A percentile compares a stretch with the other conserved stretches of the same genome.
These are phyloP conservation scores for Andrena flavipes DNA, from an alignment of 2,888 invertebrate genomes.

Conservation along the genomic window DNA sequence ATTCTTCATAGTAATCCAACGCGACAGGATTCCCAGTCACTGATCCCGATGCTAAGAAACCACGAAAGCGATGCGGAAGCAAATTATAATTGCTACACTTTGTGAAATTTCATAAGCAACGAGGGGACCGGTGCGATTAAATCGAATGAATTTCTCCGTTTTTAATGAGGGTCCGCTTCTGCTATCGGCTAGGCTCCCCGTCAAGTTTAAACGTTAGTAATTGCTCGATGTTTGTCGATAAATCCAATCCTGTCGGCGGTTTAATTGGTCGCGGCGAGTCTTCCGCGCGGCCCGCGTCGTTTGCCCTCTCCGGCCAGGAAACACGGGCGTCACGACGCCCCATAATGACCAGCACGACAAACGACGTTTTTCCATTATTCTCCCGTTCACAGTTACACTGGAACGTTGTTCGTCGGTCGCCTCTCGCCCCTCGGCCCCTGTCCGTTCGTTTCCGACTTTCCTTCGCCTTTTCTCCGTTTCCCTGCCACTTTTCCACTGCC, in stretches of 20 bases:
- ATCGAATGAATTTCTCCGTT: constrained; percentile 11
- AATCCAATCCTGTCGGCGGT: constrained; percentile 49
- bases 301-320: background rate
- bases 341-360: constrained; percentile 43
- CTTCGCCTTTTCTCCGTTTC: background rate
- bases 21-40: too few relatives aligned
- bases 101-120: constrained; percentile 31
- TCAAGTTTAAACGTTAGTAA: constrained; percentile 49
- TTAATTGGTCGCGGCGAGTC: constrained; percentile 52
- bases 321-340: constrained; percentile 27
- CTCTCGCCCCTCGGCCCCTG: background rate
- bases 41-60: background rate
- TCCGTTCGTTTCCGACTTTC: background rate
- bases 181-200: background rate
- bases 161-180: constrained; percentile 27
- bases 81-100: constrained; percentile 23
- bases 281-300: constrained; percentile 9
- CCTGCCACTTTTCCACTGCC: background rate
- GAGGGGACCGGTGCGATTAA: constrained; percentile 20
- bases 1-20: too few relatives aligned
- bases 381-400: background rate
- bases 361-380: constrained; percentile 59
- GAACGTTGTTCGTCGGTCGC: background rate
- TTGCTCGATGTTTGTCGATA: constrained; percentile 59
- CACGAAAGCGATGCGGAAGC: background rate